Base-by-base conservation (phyloP, 2,888 invertebrate genomes). In the Pseudeuparius sepicola region DNA sequence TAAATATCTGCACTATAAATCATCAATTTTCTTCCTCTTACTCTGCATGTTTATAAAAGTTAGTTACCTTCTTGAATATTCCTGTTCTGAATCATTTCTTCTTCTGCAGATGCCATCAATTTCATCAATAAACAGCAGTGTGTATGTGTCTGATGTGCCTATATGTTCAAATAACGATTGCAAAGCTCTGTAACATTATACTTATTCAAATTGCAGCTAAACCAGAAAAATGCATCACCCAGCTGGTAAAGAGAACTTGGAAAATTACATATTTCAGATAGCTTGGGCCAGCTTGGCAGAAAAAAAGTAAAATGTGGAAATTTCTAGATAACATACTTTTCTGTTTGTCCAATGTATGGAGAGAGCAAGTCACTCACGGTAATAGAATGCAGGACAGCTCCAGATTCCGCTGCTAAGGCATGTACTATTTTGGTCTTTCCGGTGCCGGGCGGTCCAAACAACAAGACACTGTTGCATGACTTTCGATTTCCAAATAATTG, bases 61-160 rank as follows among this genome's bases (percentile, higher is more conserved):
- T n/a, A n/a, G 17, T 27, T 45, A 63, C 64, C 64, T 57, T 41
- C 73, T 54, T 2, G 62, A 63, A 43, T 65, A 59, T 42, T 71
- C 71, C 37, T 63, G 63, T 51, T 73, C 72, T 3, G 54, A 52
- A 3, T 55, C 51, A 24, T 50, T 59, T 33, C 73, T 54, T 43
- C 56, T 61, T 20, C 69, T 57, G 50, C 71, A 73, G 35, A 74
- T 53, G 31, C 70, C 66, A 54, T 74, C 74, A 24, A 74, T 64
- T 56, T 74, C 73, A 54, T 74, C 73, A 36, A 74, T 65, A 50
- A 74, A 73, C 23, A 74, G 56, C 10, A 73, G 59, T 10, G 63
- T 60, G 37, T 59, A 57, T 6, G 60, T 55, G 4, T 49, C 42
- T 17, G 29, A 48, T 6, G 39, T 39, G 31, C 44, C 49, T 29